Evolutionary conservation across 2,113 vertebrate species (phyloP).

Genomic region (Labeo rohita): DNA sequence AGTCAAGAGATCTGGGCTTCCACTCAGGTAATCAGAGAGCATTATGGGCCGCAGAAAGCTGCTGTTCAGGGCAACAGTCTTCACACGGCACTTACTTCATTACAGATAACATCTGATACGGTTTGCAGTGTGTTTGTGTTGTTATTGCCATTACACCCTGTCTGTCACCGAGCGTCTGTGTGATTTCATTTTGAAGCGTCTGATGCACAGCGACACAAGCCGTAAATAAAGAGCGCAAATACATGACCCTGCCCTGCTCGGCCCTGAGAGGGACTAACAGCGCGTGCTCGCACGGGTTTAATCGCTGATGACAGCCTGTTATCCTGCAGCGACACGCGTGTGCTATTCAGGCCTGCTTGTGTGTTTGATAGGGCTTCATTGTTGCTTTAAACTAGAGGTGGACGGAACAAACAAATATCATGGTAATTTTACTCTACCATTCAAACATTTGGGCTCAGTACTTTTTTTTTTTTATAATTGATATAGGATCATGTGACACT

Average conservation of each 20-base stretch:
- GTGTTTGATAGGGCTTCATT: slow-evolving; percentile 23
- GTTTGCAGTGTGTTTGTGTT: not conserved
- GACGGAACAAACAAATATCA: not conserved
- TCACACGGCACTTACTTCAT: slow-evolving; percentile 12
- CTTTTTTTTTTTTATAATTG: not conserved
- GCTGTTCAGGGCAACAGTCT: not conserved
- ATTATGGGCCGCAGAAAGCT: slow-evolving; percentile 7
- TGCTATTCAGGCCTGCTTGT: not conserved
- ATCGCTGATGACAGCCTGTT: slow-evolving; percentile 63
- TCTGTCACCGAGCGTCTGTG: slow-evolving; percentile 15
- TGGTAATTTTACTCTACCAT: not conserved
- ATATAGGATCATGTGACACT: not conserved
- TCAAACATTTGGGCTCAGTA: not conserved
- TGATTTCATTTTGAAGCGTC: slow-evolving; percentile 15
- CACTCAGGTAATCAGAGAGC: slow-evolving; percentile 31
- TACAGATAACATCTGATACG: slow-evolving; percentile 23
- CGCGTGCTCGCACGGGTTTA: slow-evolving; percentile 54
- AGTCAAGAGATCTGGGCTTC: slow-evolving; percentile 4
- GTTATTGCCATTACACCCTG: slow-evolving; percentile 16
- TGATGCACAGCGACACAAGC: slow-evolving; percentile 63
- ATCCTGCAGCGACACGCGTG: slow-evolving; percentile 58
- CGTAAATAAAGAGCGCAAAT: slow-evolving; percentile 69
- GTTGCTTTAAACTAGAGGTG: not conserved
- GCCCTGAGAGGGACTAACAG: slow-evolving; percentile 54
- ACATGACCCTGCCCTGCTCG: slow-evolving; percentile 55